A percentile compares a stretch with the other conserved stretches of the same genome.
These are phyloP conservation scores for Brachypalpus laphriformis DNA, from an alignment of 2,888 invertebrate species.

Conservation along the genomic window DNA sequence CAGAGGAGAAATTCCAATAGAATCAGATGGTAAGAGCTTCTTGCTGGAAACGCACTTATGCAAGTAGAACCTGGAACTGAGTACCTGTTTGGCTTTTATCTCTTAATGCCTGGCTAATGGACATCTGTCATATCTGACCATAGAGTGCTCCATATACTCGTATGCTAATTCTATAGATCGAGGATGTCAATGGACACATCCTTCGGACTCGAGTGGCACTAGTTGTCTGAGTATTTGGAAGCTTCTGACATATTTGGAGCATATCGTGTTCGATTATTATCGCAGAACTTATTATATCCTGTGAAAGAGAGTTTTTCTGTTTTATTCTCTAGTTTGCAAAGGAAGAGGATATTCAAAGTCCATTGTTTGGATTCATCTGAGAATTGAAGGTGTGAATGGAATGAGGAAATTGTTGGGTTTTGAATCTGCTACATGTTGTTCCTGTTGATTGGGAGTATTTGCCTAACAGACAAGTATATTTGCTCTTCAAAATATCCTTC, in stretches of 20 bases:
- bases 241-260: slow-evolving; percentile 19
- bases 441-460: slow-evolving; percentile 16
- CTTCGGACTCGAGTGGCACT: neutral
- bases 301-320: neutral
- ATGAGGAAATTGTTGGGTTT: neutral
- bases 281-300: slow-evolving; percentile 8
- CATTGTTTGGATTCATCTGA: slow-evolving; percentile 1
- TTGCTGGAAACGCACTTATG: neutral
- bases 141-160: slow-evolving; percentile 17
- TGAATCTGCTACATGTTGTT: neutral
- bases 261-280: slow-evolving; percentile 23
- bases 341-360: neutral
- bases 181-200: neutral
- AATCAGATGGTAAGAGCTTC: neutral
- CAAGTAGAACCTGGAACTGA: neutral
- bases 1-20: neutral
- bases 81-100: slow-evolving; percentile 51
- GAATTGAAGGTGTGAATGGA: neutral
- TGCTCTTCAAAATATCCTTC: neutral
- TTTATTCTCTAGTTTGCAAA: neutral
- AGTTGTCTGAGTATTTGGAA: neutral
- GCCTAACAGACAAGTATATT: slow-evolving; percentile 1
- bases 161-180: slow-evolving; percentile 36
- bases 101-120: slow-evolving; percentile 58
- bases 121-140: slow-evolving; percentile 47